Evolutionary conservation across 2,113 vertebrate species (phyloP), one percentile per base, ranked within the genome.

Genomic region (Anarrhichthys ocellatus): DNA sequence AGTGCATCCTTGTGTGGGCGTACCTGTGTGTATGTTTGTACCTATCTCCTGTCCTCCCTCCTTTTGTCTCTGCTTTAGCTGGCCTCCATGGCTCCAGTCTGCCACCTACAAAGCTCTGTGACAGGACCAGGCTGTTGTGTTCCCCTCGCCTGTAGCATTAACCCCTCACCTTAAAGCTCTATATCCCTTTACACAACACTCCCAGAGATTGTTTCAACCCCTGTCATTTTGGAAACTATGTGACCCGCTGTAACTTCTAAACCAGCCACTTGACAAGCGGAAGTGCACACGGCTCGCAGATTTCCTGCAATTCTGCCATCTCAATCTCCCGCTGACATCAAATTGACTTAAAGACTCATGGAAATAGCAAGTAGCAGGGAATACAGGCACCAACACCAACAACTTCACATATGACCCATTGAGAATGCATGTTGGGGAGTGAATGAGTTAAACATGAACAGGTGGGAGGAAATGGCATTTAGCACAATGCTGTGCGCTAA

Each of bases 381-480:
- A 17, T 11, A 24, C 24, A 58, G 0, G 22, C 7, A 20, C 18
- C 27, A 8, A 8, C 17, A 22, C 0, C 1, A 56, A 59, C 56
- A 82, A 20, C 29, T 48, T 65, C 38, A 59, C 70, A 72, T 44
- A 64, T 32, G 58, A n/a, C 1, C 36, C 22, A 24, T 27, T 32
- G 27, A 32, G 9, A n/a, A 22, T 70, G 63, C 40, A 42, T 65
- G 36, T 42, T 50, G 22, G 32, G 50, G 62, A 73, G 70, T 10
- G 67, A 70, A 59, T 32, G 71, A 64, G 67, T 85, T 88, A 82
- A 90, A 83, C 14, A 65, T 67, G 78, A 92, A 91, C 94, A 94
- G 93, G 94, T 95, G 94, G 81, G 75, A 93, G 91, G 86, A 87
- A 93, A 89, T 91, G 84, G n/a, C 54, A n/a, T 56, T 56, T 56